Percentiles rank a stretch among this genome's conserved stretches.
These are phyloP conservation scores for Zaprionus ghesquierei DNA, from an alignment of 1,140 invertebrate species.

Conservation along the genomic window DNA sequence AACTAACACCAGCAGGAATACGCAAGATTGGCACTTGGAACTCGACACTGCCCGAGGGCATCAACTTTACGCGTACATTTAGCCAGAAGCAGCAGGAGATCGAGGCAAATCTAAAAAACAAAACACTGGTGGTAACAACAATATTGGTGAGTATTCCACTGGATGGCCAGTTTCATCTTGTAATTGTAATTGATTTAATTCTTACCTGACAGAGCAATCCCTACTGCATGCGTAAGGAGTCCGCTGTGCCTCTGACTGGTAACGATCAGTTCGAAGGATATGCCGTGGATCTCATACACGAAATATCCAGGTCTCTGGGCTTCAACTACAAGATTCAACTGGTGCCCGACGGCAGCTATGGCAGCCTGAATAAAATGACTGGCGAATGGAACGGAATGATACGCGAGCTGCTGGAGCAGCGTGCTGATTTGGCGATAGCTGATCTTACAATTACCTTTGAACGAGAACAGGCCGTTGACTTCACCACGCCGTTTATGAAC, in stretches of 20 bases:
- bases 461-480: slow-evolving; percentile 93
- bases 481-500: slow-evolving; percentile 98
- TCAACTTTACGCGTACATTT: slow-evolving; percentile 95
- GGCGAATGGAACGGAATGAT: slow-evolving; percentile 98
- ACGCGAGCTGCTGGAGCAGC: slow-evolving; percentile 93
- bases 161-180: neutral
- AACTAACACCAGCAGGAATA: slow-evolving; percentile 91
- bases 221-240: slow-evolving; percentile 95
- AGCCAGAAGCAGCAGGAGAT: slow-evolving; percentile 92
- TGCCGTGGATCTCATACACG: slow-evolving; percentile 92
- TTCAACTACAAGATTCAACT: slow-evolving; percentile 95
- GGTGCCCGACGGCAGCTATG: slow-evolving; percentile 92
- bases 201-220: slow-evolving; percentile 89
- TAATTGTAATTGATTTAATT: neutral
- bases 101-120: slow-evolving; percentile 94
- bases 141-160: slow-evolving; percentile 90
- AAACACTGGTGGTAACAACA: slow-evolving; percentile 95
- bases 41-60: slow-evolving; percentile 88
- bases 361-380: slow-evolving; percentile 89
- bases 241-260: slow-evolving; percentile 90
- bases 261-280: slow-evolving; percentile 96
- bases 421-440: slow-evolving; percentile 95
- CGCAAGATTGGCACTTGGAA: slow-evolving; percentile 95
- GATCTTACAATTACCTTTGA: slow-evolving; percentile 97
- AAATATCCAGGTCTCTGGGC: slow-evolving; percentile 93